Percentiles rank a stretch among this genome's conserved stretches.
Conservation (phyloP, 2,797 vertebrate genomes). For the Melanotaenia trifasciata region DNA sequence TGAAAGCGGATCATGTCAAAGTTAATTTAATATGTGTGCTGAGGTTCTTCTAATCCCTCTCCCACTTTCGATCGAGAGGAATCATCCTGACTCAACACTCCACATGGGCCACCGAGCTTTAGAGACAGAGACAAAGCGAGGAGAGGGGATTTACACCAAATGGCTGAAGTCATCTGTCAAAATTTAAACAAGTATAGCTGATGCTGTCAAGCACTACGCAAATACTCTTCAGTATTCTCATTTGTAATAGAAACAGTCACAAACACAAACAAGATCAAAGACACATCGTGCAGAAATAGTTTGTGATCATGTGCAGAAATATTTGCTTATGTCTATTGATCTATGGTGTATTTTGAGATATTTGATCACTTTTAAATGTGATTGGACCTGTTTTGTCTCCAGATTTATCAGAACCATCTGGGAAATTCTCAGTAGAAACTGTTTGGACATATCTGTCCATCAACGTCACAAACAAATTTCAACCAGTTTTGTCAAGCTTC, state of each 20-base stretch:
- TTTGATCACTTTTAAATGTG: too few relatives aligned
- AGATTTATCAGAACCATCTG: too few relatives aligned
- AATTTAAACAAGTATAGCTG: slow-evolving; percentile 40
- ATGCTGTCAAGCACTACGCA: slow-evolving; percentile 23
- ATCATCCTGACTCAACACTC: slow-evolving; percentile 52
- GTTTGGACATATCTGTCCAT: too few relatives aligned
- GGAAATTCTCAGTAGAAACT: too few relatives aligned
- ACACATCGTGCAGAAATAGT: too few relatives aligned
- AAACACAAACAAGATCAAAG: neutral
- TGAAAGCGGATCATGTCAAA: slow-evolving; percentile 42
- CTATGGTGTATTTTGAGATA: too few relatives aligned
- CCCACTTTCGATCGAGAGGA: slow-evolving; percentile 60
- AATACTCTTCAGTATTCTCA: neutral
- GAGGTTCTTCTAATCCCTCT: slow-evolving; percentile 54
- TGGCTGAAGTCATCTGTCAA: slow-evolving; percentile 36
- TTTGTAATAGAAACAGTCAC: too few relatives aligned
- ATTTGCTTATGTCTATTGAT: neutral
- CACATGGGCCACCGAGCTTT: slow-evolving; percentile 24
- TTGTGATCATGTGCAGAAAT: neutral
- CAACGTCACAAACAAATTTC: too few relatives aligned
- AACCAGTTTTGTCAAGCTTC: too few relatives aligned
- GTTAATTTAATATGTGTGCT: slow-evolving; percentile 50
- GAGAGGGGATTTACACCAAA: slow-evolving; percentile 38
- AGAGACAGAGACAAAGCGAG: slow-evolving; percentile 32
- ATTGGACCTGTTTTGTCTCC: too few relatives aligned